Evolutionary conservation across 2,888 invertebrate genomes (phyloP).

Genomic region (Protophormia terraenovae): DNA sequence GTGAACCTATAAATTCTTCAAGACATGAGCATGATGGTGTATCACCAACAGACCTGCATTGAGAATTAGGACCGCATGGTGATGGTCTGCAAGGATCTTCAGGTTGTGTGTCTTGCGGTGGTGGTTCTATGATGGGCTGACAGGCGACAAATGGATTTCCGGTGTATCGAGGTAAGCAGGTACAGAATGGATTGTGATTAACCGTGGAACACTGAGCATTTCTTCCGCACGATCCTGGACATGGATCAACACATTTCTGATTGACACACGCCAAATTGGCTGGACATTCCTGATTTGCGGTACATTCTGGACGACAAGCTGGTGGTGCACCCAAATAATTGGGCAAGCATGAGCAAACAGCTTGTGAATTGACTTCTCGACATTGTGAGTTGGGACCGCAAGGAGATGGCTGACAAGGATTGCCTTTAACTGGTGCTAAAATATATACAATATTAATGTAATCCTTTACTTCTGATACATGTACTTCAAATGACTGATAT

Average conservation of each 20-base stretch:
- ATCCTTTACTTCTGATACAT: not conserved
- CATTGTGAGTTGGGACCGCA: slow-evolving; percentile 91
- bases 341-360: slow-evolving; percentile 86
- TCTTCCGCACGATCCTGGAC: slow-evolving; percentile 85
- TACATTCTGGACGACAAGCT: slow-evolving; percentile 89
- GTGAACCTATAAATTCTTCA: slow-evolving; percentile 86
- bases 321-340: slow-evolving; percentile 87
- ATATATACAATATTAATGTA: slow-evolving; percentile 1
- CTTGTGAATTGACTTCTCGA: slow-evolving; percentile 86
- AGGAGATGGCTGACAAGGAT: slow-evolving; percentile 85
- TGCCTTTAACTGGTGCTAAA: slow-evolving; percentile 78
- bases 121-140: slow-evolving; percentile 83
- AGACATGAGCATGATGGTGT: slow-evolving; percentile 89
- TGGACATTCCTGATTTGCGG: slow-evolving; percentile 86
- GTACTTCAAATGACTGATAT: slow-evolving; percentile 65
- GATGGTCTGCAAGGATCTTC: slow-evolving; percentile 86
- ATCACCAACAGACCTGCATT: slow-evolving; percentile 84
- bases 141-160: slow-evolving; percentile 91
- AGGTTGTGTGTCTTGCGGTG: slow-evolving; percentile 76
- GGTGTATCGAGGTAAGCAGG: slow-evolving; percentile 85
- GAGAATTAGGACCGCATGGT: slow-evolving; percentile 88
- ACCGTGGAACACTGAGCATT: slow-evolving; percentile 85
- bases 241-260: slow-evolving; percentile 87
- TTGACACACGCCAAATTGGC: slow-evolving; percentile 86
- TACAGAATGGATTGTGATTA: slow-evolving; percentile 89